Evolutionary conservation across 2,797 vertebrate genomes (phyloP).

Genomic region (Fratercula arctica): DNA sequence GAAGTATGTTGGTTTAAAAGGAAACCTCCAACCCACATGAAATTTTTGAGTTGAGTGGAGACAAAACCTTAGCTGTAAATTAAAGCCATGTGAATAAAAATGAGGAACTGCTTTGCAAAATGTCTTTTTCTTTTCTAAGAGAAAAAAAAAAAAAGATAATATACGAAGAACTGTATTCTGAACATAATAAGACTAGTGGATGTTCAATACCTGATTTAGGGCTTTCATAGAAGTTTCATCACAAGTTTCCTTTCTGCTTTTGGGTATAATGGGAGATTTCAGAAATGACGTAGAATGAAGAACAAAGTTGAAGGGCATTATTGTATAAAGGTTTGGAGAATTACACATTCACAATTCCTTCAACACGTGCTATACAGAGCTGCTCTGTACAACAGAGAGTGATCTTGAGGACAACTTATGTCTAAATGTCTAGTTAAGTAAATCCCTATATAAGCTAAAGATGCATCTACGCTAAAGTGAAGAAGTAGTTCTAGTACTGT

Average conservation of each 20-base stretch:
- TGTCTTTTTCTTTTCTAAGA: not conserved
- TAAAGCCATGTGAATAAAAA: not conserved
- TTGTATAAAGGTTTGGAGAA: not conserved
- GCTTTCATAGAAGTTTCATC: not conserved
- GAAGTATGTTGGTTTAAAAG: not conserved
- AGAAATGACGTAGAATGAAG: not conserved
- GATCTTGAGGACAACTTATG: not conserved
- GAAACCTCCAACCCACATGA: not conserved
- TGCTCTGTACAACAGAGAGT: not conserved
- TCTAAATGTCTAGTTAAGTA: not conserved
- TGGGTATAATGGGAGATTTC: not conserved
- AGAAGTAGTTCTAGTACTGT: not conserved
- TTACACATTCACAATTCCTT: not conserved
- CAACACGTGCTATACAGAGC: fast-evolving
- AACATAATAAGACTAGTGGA: not conserved
- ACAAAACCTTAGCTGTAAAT: not conserved
- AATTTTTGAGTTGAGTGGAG: not conserved
- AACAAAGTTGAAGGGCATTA: not conserved
- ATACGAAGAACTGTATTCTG: not conserved
- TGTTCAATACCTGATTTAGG: not conserved
- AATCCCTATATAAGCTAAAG: not conserved
- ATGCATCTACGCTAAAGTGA: not conserved
- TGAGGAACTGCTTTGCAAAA: not conserved
- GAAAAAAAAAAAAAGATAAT: not conserved
- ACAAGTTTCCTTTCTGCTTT: not conserved